Base-by-base conservation (phyloP, 2,888 invertebrate genomes). In the Lutraria lutraria region DNA sequence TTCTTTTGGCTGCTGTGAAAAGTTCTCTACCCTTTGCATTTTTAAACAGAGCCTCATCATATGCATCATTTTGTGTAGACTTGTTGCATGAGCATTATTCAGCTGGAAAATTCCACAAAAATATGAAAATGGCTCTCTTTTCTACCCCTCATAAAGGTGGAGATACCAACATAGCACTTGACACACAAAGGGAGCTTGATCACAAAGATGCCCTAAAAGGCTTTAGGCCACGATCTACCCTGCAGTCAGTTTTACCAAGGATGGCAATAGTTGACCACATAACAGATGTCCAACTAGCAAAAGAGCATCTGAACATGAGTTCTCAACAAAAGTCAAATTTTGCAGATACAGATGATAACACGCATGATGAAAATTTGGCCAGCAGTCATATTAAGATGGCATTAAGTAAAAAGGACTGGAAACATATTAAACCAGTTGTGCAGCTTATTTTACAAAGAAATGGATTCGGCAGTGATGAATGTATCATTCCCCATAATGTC, bases 21-120 rank as follows among this genome's bases (percentile, higher is more conserved):
- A 81, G 63, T 16, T 89, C 89, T 43, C 84, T 92, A 53, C 89
- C 90, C 43, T 92, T 92, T 90, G 76, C 92, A 13, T 92, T 92
- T 83, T 54, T 92, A 0, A 91, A 92, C 83, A 89, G 90, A 4
- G 91, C 92, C 63, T 82, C 89, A 31, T 81, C 90, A 21, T 91
- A 92, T 90, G 90, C 91, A 21, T 34, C 91, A 2, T 90, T 88
- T 81, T 79, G 81, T 76, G 83, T 88, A 15, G 43, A 89, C 25
- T 80, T 91, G 16, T 76, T 90, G 0, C 81, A 86, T 56, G 85
- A 76, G 8, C 89, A 90, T 72, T 90, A 90, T 53, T 43, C 34
- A 25, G 54, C 83, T 34, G 88, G 91, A 2, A 13, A 19, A 21
- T 92, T 89, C 79, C 87, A 91, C 29, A n/a, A 68, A 31, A 85